These are phyloP conservation scores for Drosophila pseudotalamancana DNA, from an alignment of 2,888 invertebrate genomes.

Conservation along the genomic window DNA sequence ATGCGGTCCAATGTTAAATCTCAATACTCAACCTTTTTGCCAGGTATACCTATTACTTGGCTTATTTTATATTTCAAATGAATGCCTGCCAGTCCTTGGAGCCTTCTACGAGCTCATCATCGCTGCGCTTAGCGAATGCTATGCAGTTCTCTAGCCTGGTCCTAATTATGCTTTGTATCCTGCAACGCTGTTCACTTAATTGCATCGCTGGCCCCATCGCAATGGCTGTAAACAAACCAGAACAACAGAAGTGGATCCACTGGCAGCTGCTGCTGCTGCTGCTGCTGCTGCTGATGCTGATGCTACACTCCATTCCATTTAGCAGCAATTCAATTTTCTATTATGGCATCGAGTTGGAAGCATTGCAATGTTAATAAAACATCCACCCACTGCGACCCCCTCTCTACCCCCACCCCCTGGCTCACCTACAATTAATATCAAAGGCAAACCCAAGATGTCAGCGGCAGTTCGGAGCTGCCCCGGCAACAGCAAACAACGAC, in stretches of 20 bases:
- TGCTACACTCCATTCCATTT: background rate
- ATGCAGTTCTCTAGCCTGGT: slow-evolving; percentile 42
- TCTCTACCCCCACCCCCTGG: background rate
- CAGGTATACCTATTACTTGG: too few relatives aligned
- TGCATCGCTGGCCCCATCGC: slow-evolving; percentile 67
- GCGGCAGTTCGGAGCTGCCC: slow-evolving; percentile 36
- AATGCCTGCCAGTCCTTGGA: too few relatives aligned
- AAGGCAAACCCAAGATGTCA: slow-evolving; percentile 61
- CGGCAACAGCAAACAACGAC: background rate
- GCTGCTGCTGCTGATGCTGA: background rate
- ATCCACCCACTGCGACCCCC: background rate
- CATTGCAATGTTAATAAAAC: slow-evolving; percentile 78
- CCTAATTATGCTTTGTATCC: slow-evolving; percentile 73
- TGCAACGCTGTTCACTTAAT: slow-evolving; percentile 68
- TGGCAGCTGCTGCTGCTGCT: background rate
- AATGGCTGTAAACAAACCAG: slow-evolving; percentile 34
- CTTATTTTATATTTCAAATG: too few relatives aligned
- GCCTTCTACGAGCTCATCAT: slow-evolving; percentile 22
- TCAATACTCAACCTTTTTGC: too few relatives aligned
- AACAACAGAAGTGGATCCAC: background rate
- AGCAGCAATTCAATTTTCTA: slow-evolving; percentile 77
- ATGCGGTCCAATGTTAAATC: too few relatives aligned
- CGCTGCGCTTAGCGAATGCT: slow-evolving; percentile 42
- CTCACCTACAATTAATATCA: slow-evolving; percentile 37
- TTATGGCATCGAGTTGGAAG: slow-evolving; percentile 72